Conservation (phyloP, 2,888 invertebrate species). For the Danaus chrysippus region DNA sequence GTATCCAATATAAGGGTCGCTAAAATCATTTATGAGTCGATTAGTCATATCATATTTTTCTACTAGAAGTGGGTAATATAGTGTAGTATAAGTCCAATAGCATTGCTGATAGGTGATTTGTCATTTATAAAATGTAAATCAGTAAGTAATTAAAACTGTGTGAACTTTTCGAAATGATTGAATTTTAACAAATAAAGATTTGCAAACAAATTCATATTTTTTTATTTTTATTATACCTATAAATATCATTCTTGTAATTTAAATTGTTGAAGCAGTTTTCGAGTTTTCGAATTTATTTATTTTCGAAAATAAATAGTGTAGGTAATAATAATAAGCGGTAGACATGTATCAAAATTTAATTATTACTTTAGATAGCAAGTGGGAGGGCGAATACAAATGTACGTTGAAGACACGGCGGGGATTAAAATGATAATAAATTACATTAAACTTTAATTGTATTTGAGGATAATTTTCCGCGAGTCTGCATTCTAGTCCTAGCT, state of each 20-base stretch:
- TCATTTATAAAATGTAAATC: too few species aligned
- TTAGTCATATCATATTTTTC: constrained; percentile 54
- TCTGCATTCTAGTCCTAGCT: constrained; percentile 69
- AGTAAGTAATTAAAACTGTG: too few species aligned
- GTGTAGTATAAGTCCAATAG: constrained; percentile 43
- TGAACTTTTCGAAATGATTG: too few species aligned
- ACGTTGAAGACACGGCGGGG: constrained; percentile 49
- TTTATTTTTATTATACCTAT: too few species aligned
- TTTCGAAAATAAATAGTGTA: too few species aligned
- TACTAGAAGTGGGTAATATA: constrained; percentile 42
- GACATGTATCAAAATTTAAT: constrained; percentile 1
- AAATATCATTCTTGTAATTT: too few species aligned
- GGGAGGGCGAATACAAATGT: constrained; percentile 10
- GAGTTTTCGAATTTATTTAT: too few species aligned
- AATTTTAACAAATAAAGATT: too few species aligned
- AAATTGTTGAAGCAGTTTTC: too few species aligned
- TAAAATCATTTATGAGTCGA: constrained; percentile 56
- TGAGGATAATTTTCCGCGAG: constrained; percentile 76
- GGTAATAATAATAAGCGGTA: too few species aligned
- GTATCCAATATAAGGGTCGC: constrained; percentile 44
- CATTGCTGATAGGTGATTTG: constrained; percentile 17
- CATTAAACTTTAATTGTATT: constrained; percentile 77
- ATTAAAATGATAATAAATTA: constrained; percentile 77
- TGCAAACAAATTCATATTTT: too few species aligned
- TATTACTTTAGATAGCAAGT: neutral